Conservation (phyloP, 2,888 invertebrate species). For the Troides aeacus region DNA sequence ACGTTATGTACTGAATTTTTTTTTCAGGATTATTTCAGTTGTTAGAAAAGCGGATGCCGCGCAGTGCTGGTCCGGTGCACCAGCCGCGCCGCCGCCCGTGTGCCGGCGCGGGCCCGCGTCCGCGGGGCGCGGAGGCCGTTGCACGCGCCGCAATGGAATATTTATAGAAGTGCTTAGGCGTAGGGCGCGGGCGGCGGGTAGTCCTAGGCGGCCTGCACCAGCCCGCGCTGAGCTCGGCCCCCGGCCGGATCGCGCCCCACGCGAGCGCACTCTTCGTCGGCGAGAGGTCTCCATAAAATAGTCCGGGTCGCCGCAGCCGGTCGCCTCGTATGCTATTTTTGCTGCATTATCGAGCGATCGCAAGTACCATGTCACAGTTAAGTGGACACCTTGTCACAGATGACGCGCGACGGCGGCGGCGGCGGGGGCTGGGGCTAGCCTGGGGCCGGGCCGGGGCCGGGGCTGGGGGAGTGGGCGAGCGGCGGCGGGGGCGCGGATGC, state of each 20-base stretch:
- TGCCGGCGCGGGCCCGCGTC: not conserved
- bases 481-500: not conserved
- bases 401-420: not conserved
- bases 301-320: conserved; percentile 22
- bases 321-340: conserved; percentile 25
- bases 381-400: conserved; percentile 14
- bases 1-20: too few species aligned
- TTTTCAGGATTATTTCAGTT: too few species aligned
- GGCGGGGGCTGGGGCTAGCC: not conserved
- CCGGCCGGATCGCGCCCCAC: not conserved
- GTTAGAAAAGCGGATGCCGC: too few species aligned
- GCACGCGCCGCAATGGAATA: not conserved
- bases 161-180: conserved; percentile 9
- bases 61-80: not conserved
- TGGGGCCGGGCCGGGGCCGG: not conserved
- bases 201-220: conserved; percentile 4
- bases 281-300: conserved; percentile 7
- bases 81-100: not conserved
- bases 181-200: conserved; percentile 14
- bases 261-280: not conserved
- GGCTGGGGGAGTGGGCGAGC: not conserved
- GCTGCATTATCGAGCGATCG: conserved; percentile 26
- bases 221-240: conserved; percentile 3
- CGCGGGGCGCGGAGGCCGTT: not conserved
- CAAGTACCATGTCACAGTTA: conserved; percentile 20